phyloP scores from a whole-genome alignment of 2,888 invertebrate species.

The Mythimna ferrago region DNA sequence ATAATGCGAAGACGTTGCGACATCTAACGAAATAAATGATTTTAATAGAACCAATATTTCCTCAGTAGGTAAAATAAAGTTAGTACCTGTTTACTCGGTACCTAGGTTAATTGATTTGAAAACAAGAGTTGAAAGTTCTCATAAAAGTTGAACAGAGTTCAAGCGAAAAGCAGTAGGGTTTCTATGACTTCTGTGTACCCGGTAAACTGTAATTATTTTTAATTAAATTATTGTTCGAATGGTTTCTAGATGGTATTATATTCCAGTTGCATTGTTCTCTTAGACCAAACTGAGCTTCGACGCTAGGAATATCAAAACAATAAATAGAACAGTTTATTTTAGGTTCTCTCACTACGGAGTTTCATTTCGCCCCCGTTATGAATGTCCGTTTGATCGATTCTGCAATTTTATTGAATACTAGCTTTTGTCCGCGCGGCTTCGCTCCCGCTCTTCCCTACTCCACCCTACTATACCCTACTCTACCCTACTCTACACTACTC shows the following conservation, averaged over 20 bases:
- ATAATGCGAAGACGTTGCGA: background rate
- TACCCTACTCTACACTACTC: no score
- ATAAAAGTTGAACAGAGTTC: slow-evolving; percentile 24
- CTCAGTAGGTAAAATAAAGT: slow-evolving; percentile 10
- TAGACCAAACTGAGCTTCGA: background rate
- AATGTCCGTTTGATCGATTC: slow-evolving; percentile 72
- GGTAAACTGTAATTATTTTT: slow-evolving; percentile 34
- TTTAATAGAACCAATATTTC: slow-evolving; percentile 9
- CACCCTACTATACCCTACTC: no score
- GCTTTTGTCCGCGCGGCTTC: no score
- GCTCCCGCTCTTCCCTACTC: no score
- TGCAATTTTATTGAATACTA: slow-evolving; percentile 65
- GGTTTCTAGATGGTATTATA: slow-evolving; percentile 16
- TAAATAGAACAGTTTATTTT: slow-evolving; percentile 35
- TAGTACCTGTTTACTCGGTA: slow-evolving; percentile 4
- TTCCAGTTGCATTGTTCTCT: slow-evolving; percentile 33
- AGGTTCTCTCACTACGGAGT: slow-evolving; percentile 20
- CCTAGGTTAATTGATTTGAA: slow-evolving; percentile 31
- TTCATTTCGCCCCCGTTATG: slow-evolving; percentile 56
- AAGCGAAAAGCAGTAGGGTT: slow-evolving; percentile 12
- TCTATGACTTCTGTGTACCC: background rate
- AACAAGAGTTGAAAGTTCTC: slow-evolving; percentile 37
- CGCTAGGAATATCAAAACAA: slow-evolving; percentile 23
- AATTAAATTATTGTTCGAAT: slow-evolving; percentile 24
- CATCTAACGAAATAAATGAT: background rate